Evolutionary conservation across 2,113 vertebrate genomes (phyloP), one percentile per base, ranked within the genome.

Genomic region (Platysteira castanea): DNA sequence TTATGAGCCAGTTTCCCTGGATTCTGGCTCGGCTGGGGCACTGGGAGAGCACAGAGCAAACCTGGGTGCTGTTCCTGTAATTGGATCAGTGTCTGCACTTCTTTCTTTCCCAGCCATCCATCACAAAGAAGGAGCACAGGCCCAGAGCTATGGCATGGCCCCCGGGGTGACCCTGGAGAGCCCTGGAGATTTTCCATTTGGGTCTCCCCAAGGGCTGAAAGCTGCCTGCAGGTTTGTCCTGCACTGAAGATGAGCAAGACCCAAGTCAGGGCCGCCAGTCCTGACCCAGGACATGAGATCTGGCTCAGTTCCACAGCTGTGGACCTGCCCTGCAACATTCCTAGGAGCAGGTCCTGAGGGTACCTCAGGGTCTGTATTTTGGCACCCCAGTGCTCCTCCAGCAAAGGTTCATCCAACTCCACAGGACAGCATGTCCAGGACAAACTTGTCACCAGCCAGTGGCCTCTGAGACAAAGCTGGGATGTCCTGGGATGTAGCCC

Each of bases 51-150:
- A 46, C 37, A 64, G 22, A 82, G 27, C 37, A 65, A 70, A 23
- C 13, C 5, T 65, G 61, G 77, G 56, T 52, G n/a, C 23, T 0
- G 2, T 54, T 70, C 35, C 17, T 1, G 1, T 41, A 33, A 57
- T 33, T 11, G 49, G 42, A 84, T 84, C 81, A 37, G 21, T 31
- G 52, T 37, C 70, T 87, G 53, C n/a, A 35, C 14, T 15, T 28
- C 23, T 46, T 70, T 19, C 35, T 30, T 41, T 46, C 46, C 3
- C 4, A 15, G 49, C 21, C 28, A 52, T 49, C 15, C 26, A 19
- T 63, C 56, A 56, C 35, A 41, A 56, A 17, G 54, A 33, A 18
- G 35, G 50, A 64, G 35, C 26, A 31, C 24, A 77, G 23, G 52
- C 31, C 9, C 39, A 49, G 39, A 76, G 53, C 28, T 23, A 8